Base-by-base conservation (phyloP, 2,797 vertebrate genomes). In the Discoglossus pictus region DNA sequence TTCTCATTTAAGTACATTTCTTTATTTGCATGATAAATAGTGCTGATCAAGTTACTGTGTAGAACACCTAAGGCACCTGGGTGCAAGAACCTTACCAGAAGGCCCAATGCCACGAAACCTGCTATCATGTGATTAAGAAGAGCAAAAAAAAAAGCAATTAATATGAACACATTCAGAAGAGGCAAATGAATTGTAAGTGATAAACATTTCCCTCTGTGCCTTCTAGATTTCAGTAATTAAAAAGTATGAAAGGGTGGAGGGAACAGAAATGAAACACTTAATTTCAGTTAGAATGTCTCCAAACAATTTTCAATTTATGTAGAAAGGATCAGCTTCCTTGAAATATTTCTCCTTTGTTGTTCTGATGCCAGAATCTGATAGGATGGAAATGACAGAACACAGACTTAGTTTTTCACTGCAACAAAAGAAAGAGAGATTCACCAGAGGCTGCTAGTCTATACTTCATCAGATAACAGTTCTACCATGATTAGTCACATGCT, bases 171-270 rank as follows among this genome's bases (percentile, higher is more conserved):
- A 63, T 71, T 58, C 52, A 58, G 38, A 50, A 58, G 43, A 51
- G 38, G 60, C 43, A 63, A 71, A 71, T 71, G 44, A 71, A 71
- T 64, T 63, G 52, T 63, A 58, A 70, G 68, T 58, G 68, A 71
- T 71, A 71, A 71, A 71, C 44, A 63, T 42, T 63, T 70, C 38
- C 44, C 60, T 60, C 43, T 50, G 42, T 9, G 31, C 43, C 62
- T 51, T 71, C 47, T 35, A 34, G 44, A 63, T 58, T 70, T 56
- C 52, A 50, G 51, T 71, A 71, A 71, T 71, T 71, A 71, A 71
- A 70, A 63, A 71, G 52, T 51, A 71, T 39, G 11, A 56, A 53
- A 58, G 24, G 53, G 40, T 40, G 42, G 39, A 31, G 40, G 39
- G 43, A 51, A 50, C 10, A 58, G 27, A 68, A 21, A 11, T 48